Conservation (phyloP, 2,888 invertebrate genomes). For the Aethes cnicana region DNA sequence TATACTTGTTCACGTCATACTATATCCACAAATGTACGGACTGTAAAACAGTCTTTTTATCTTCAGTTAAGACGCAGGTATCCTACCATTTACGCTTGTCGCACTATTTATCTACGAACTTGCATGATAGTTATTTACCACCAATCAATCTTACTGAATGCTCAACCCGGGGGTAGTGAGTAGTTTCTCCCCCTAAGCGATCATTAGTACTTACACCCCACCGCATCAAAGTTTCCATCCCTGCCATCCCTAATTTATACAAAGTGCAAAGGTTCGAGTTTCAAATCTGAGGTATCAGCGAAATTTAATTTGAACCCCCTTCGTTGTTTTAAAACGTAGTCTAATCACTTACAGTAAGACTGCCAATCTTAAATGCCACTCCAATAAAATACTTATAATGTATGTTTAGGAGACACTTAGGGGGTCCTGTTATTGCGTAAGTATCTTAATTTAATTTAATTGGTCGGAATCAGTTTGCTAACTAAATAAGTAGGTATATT, state of each 20-base stretch:
- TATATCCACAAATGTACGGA: too few relatives aligned
- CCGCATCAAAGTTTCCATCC: conserved; percentile 29
- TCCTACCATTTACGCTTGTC: too few relatives aligned
- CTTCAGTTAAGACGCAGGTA: too few relatives aligned
- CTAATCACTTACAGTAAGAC: conserved; percentile 12
- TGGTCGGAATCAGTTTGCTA: too few relatives aligned
- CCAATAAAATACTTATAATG: conserved; percentile 5
- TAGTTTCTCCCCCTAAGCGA: conserved; percentile 23
- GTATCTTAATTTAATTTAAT: too few relatives aligned
- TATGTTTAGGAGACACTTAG: too few relatives aligned
- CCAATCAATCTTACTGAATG: conserved; percentile 20
- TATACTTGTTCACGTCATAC: neutral
- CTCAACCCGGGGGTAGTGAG: conserved; percentile 11
- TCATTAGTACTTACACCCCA: conserved; percentile 31
- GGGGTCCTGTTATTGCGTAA: too few relatives aligned
- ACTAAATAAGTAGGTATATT: too few relatives aligned
- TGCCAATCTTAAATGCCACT: conserved; percentile 5
- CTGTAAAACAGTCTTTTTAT: too few relatives aligned
- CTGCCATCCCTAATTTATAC: conserved; percentile 8
- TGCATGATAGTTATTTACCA: conserved; percentile 13
- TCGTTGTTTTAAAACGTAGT: conserved; percentile 18
- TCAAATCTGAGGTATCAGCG: conserved; percentile 23
- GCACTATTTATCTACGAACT: too few relatives aligned
- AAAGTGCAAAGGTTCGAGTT: conserved; percentile 20
- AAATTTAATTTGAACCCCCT: conserved; percentile 18